Evolutionary conservation across 2,113 vertebrate species (phyloP).

Genomic region (Lamprotornis superbus): DNA sequence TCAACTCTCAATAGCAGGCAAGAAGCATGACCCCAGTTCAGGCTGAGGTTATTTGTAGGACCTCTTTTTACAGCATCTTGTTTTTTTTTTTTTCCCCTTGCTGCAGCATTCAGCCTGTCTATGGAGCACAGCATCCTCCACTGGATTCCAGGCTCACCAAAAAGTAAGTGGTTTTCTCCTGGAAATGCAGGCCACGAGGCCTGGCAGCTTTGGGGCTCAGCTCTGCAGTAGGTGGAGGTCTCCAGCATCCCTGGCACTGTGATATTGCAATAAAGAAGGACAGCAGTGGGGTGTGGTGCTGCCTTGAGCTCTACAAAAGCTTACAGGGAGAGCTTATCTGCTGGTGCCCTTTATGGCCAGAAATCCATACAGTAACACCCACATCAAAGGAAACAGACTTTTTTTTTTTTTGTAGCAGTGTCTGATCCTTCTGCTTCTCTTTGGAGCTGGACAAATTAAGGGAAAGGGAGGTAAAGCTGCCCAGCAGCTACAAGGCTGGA

Average conservation of each 20-base stretch:
- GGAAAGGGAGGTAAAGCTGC: neutral
- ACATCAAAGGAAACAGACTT: neutral
- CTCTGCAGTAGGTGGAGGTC: neutral
- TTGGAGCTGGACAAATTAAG: neutral
- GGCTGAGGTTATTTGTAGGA: neutral
- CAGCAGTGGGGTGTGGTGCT: neutral
- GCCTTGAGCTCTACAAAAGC: neutral
- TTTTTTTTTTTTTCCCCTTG: neutral
- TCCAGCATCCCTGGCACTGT: neutral
- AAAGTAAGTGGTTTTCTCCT: conserved; percentile 78
- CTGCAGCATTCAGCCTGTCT: conserved; percentile 91
- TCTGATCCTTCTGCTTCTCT: neutral
- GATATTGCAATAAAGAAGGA: neutral
- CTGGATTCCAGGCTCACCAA: conserved; percentile 88
- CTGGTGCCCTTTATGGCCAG: neutral
- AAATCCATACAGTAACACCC: neutral
- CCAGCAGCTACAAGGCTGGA: neutral
- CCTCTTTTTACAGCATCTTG: neutral
- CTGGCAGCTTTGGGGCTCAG: neutral
- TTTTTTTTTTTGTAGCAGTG: neutral
- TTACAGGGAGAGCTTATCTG: neutral
- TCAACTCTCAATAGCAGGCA: neutral
- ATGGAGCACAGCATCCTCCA: conserved; percentile 94
- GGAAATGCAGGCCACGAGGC: fast-evolving
- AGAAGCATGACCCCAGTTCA: neutral